Evolutionary conservation across 2,113 vertebrate species (phyloP), one percentile per base, ranked within the genome.

Genomic region (Chelonoidis abingdonii): DNA sequence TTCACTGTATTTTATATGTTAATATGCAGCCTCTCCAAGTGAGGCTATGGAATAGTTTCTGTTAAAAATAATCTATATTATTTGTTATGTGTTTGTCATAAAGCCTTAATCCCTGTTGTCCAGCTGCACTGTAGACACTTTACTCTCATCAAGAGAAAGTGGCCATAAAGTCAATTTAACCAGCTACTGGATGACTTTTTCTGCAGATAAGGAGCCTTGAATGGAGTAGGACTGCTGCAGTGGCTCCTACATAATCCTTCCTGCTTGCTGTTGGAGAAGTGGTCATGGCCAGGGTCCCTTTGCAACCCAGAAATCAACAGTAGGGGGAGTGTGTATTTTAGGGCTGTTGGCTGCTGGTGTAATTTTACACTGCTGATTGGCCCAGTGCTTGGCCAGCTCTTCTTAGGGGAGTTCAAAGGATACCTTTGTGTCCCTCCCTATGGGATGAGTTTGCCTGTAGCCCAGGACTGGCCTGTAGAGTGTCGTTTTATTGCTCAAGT

Each of bases 1-100:
- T 91, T 96, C 93, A 27, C 80, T 86, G 86, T 65, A 9, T 85
- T 89, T 90, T 49, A 84, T 89, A 88, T 41, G 56, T 94, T 91
- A 92, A 89, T 85, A 95, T 96, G 78, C 6, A 96, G 72, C 12
- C 6, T 59, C 52, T 95, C 90, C 78, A 93, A 91, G 53, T 24
- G 81, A 84, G 25, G 44, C 38, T 89, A 89, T 29, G 5, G 75
- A 53, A 80, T 56, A 35, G 92, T 83, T 75, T 84, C 91, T 83
- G 90, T 91, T 38, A 19, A 44, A 89, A 87, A 75, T 14, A 94
- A 21, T 89, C 41, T 80, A 25, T 90, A 50, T n/a, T 41, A 14
- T 80, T 31, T 25, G 88, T 25, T 88, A 50, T 56, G 49, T 69
- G 91, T 92, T 96, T 56, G 91, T 93, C 85, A 84, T 44, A 95